phyloP scores from a whole-genome alignment of 2,888 invertebrate genomes.

The Gisinianus flammeolus region DNA sequence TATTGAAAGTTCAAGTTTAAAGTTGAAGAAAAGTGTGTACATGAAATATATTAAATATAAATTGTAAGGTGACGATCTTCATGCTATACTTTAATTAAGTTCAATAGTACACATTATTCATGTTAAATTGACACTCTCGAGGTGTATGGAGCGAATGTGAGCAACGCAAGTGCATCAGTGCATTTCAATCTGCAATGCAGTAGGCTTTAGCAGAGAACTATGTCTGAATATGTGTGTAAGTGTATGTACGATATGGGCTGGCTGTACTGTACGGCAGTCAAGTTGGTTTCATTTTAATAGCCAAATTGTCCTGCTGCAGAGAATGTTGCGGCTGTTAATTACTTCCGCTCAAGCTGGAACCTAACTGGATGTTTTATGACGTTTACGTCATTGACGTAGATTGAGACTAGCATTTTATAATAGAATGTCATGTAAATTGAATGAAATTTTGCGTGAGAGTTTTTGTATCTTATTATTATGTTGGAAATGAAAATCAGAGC shows the following conservation, averaged over 20 bases:
- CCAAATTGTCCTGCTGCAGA: too few species aligned
- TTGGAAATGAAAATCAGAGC: conserved; percentile 14
- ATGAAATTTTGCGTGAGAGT: conserved; percentile 34
- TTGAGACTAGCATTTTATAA: neutral
- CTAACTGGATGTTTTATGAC: conserved; percentile 27
- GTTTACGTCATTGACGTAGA: neutral
- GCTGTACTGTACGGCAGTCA: too few species aligned
- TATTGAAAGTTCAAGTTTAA: neutral
- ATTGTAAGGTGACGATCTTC: neutral
- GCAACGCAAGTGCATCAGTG: conserved; percentile 1
- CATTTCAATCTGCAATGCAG: neutral
- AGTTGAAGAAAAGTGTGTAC: neutral
- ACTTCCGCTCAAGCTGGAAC: conserved; percentile 24
- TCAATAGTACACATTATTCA: neutral
- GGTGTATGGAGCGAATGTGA: too few species aligned
- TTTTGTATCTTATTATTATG: conserved; percentile 18
- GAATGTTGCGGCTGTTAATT: neutral
- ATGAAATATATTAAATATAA: neutral
- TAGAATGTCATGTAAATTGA: conserved; percentile 19
- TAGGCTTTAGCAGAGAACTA: neutral
- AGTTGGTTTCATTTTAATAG: too few species aligned
- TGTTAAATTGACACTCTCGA: neutral
- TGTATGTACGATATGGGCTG: too few species aligned
- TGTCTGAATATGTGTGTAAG: neutral
- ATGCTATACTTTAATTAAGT: neutral